phyloP scores from a whole-genome alignment of 35 echinoderm and acorn worm genomes.

The Eucidaris tribuloides region DNA sequence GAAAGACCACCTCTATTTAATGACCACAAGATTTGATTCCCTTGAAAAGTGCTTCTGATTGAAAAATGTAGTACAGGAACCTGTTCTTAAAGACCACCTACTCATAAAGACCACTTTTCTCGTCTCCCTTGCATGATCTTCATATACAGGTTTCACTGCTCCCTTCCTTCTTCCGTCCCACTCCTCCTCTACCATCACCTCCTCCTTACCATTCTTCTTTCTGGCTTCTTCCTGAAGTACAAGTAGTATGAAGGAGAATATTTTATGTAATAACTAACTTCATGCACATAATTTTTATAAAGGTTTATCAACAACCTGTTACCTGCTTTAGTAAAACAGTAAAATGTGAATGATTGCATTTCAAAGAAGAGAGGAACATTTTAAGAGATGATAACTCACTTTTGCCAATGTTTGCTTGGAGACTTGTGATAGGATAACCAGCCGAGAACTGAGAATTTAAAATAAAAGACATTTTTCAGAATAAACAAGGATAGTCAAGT shows the following conservation, averaged over 20 bases:
- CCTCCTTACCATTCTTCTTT: not conserved
- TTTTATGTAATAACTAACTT: not conserved
- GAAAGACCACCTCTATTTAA: not conserved
- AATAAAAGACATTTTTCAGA: no score
- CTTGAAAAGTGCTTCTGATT: no score
- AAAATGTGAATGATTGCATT: not conserved
- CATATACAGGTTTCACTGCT: not conserved
- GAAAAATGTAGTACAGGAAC: not conserved
- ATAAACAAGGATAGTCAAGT: no score
- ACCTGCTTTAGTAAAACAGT: not conserved
- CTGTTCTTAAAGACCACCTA: no score
- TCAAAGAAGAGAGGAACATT: not conserved
- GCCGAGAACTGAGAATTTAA: conserved; percentile 65
- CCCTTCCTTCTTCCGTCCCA: not conserved
- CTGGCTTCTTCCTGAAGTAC: not conserved
- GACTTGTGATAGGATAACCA: conserved; percentile 84
- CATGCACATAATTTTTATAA: not conserved
- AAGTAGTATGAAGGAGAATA: not conserved
- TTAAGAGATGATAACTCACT: conserved; percentile 29
- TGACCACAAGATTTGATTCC: not conserved
- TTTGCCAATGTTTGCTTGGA: conserved; percentile 94
- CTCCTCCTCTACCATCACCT: no score
- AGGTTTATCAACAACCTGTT: not conserved
- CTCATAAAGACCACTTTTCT: no score
- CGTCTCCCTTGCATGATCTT: no score